Conservation (phyloP, 1,140 invertebrate genomes). For the Neodiprion virginianus region DNA sequence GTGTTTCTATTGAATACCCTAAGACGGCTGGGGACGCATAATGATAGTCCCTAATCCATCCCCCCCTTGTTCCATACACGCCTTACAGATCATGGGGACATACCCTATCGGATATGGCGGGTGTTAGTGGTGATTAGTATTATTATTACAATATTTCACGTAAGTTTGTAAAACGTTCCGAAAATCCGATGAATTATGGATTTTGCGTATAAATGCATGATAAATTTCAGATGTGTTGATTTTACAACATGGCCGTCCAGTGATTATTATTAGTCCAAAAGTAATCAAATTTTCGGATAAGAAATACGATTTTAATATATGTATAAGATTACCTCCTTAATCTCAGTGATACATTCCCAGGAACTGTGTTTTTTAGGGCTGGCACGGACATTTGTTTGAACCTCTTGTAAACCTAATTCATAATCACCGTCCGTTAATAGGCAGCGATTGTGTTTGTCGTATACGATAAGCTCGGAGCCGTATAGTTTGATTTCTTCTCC, state of each 20-base stretch:
- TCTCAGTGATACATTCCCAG: slow-evolving; percentile 84
- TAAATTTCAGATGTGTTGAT: too few relatives aligned
- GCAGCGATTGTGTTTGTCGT: slow-evolving; percentile 89
- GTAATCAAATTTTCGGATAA: neutral
- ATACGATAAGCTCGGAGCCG: slow-evolving; percentile 87
- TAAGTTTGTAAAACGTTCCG: too few relatives aligned
- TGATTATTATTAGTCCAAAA: slow-evolving; percentile 35
- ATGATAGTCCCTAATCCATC: too few relatives aligned
- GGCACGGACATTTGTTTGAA: slow-evolving; percentile 65
- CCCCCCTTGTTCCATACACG: too few relatives aligned
- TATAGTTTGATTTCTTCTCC: slow-evolving; percentile 72
- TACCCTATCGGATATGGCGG: too few relatives aligned
- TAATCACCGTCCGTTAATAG: slow-evolving; percentile 89
- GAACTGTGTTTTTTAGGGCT: slow-evolving; percentile 72
- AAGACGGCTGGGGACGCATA: too few relatives aligned
- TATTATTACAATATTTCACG: too few relatives aligned
- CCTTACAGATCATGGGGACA: too few relatives aligned
- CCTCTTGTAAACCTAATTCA: slow-evolving; percentile 82
- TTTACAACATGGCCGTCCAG: slow-evolving; percentile 51
- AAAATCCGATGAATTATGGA: too few relatives aligned
- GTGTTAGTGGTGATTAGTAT: too few relatives aligned
- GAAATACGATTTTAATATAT: neutral
- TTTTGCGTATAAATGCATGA: too few relatives aligned
- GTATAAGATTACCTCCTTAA: slow-evolving; percentile 61
- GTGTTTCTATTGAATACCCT: too few relatives aligned